phyloP scores from a whole-genome alignment of 2,797 vertebrate species.

The Sebastes taczanowskii region DNA sequence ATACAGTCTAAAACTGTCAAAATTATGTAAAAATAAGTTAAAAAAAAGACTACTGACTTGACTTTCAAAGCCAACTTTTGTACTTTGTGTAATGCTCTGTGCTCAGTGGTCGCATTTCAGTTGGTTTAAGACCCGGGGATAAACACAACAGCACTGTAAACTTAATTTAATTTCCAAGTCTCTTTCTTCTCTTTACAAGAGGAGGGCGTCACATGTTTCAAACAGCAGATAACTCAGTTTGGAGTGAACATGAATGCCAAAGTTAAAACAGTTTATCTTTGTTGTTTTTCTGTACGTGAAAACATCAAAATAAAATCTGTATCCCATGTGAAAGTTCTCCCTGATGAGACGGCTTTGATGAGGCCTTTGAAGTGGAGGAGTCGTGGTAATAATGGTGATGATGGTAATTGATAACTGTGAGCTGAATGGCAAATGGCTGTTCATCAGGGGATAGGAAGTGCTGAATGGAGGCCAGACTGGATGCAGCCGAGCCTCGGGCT shows the following conservation, averaged over 20 bases:
- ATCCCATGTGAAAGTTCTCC: slow-evolving; percentile 71
- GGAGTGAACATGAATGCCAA: slow-evolving; percentile 57
- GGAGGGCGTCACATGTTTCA: slow-evolving; percentile 46
- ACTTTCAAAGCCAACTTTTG: not conserved
- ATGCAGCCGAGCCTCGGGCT: slow-evolving; percentile 64
- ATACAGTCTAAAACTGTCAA: not conserved
- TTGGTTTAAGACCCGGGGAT: not conserved
- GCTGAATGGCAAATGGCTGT: slow-evolving; percentile 71
- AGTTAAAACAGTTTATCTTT: slow-evolving; percentile 61
- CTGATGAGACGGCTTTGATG: slow-evolving; percentile 66
- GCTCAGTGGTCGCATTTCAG: not conserved
- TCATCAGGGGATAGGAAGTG: slow-evolving; percentile 74
- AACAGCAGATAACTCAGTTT: slow-evolving; percentile 58
- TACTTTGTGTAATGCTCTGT: not conserved
- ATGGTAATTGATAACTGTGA: slow-evolving; percentile 74
- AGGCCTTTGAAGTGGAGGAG: slow-evolving; percentile 70
- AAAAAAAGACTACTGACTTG: not conserved
- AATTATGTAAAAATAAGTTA: not conserved
- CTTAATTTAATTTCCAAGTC: not conserved
- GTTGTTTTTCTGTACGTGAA: slow-evolving; percentile 59
- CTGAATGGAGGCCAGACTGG: slow-evolving; percentile 65
- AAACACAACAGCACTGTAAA: not conserved
- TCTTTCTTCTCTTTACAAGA: slow-evolving; percentile 17
- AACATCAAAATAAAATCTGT: slow-evolving; percentile 61
- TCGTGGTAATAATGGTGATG: slow-evolving; percentile 62